These are phyloP conservation scores for Coregonus clupeaformis DNA, from an alignment of 2,113 vertebrate genomes.

Conservation along the genomic window DNA sequence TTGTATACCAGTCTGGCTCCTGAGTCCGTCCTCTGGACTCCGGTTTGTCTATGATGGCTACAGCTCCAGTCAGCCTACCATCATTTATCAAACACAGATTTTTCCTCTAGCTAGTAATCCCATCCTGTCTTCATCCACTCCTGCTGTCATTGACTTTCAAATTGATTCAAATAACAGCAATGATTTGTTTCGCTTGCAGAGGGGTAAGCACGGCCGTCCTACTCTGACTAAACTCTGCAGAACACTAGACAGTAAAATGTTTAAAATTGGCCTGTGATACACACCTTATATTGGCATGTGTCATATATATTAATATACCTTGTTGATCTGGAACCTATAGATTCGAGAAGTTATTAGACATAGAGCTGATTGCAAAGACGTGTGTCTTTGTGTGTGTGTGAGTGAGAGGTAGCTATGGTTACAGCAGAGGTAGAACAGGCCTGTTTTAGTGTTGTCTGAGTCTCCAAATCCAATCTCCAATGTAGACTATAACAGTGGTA, in stretches of 20 bases:
- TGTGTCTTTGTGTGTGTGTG: neutral
- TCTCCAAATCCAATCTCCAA: neutral
- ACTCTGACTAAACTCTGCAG: neutral
- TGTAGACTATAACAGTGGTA: too few species aligned
- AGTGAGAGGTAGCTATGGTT: neutral
- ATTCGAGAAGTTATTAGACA: neutral
- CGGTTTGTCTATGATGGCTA: neutral
- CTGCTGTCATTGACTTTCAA: neutral
- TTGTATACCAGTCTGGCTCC: neutral
- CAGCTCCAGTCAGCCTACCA: neutral
- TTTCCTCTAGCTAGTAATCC: neutral
- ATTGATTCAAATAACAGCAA: conserved; percentile 3
- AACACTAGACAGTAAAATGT: neutral
- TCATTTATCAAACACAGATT: neutral
- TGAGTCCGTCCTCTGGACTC: neutral
- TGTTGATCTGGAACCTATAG: neutral
- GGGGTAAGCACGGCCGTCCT: neutral
- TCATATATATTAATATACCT: neutral
- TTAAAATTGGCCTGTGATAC: neutral
- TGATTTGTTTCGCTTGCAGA: neutral
- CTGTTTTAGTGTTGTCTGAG: neutral
- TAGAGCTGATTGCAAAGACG: neutral
- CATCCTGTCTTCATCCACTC: neutral
- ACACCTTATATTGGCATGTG: neutral
- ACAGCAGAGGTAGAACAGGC: too few species aligned